phyloP scores from a whole-genome alignment of 2,113 vertebrate species.

The Nothoprocta perdicaria region DNA sequence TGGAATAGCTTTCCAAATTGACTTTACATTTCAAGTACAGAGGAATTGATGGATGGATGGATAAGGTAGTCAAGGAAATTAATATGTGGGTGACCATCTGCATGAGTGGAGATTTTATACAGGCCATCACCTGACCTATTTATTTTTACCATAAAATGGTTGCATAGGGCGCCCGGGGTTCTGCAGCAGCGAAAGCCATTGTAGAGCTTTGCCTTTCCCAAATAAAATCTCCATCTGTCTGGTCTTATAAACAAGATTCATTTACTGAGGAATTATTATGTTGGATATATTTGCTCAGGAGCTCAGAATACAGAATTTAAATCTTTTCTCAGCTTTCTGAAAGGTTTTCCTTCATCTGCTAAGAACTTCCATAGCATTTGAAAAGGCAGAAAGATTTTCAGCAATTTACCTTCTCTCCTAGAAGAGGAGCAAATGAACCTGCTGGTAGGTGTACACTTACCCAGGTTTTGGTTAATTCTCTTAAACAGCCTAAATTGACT shows the following conservation, averaged over 20 bases:
- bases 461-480: not conserved
- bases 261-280: not conserved
- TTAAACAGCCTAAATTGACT: not conserved
- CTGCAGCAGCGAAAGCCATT: not conserved
- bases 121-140: not conserved
- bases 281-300: not conserved
- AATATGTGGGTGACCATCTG: not conserved
- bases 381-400: not conserved
- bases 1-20: conserved; percentile 33
- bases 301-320: not conserved
- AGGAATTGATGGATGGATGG: conserved; percentile 8
- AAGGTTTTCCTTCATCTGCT: not conserved
- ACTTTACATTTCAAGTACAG: not conserved
- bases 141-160: not conserved
- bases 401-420: not conserved
- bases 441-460: not conserved
- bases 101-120: not conserved
- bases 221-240: not conserved
- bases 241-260: not conserved
- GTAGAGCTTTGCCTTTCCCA: not conserved
- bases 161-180: not conserved
- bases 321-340: not conserved
- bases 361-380: not conserved
- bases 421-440: not conserved
- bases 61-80: not conserved